A percentile compares a stretch with the other conserved stretches of the same genome.
Evolutionary conservation across 2,113 vertebrate genomes (phyloP).

Genomic region (Bombycilla garrulus): DNA sequence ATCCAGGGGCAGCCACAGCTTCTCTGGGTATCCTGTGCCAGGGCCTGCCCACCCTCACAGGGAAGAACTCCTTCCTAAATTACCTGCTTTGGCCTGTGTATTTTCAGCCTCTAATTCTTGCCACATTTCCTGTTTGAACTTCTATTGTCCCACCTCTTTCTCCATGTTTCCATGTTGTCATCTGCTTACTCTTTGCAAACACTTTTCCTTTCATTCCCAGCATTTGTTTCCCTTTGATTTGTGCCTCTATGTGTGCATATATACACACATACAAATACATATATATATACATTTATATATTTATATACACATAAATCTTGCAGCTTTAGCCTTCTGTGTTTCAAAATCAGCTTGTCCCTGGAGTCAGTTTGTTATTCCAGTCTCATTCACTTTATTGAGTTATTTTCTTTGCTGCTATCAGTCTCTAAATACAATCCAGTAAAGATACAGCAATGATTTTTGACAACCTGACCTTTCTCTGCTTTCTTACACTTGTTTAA

Average conservation of each 20-base stretch:
- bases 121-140: conserved; percentile 31
- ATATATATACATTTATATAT: not conserved
- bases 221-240: conserved; percentile 24
- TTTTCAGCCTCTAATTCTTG: conserved; percentile 42
- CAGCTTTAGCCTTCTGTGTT: conserved; percentile 4
- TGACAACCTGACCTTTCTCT: conserved; percentile 81
- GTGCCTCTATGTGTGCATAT: not conserved
- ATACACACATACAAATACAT: not conserved
- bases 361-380: conserved; percentile 72
- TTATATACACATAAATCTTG: not conserved
- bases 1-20: not conserved
- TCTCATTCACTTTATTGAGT: conserved; percentile 75
- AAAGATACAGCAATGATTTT: conserved; percentile 80
- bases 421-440: conserved; percentile 78
- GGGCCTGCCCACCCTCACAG: not conserved
- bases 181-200: conserved; percentile 26
- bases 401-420: conserved; percentile 77
- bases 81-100: not conserved
- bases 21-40: not conserved
- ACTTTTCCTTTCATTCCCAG: conserved; percentile 47
- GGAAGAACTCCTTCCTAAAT: not conserved
- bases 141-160: not conserved
- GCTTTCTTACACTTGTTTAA: conserved; percentile 82
- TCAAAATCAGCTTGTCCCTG: not conserved
- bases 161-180: not conserved